Base-by-base conservation (phyloP, 2,888 invertebrate species). In the Acronicta psi region DNA sequence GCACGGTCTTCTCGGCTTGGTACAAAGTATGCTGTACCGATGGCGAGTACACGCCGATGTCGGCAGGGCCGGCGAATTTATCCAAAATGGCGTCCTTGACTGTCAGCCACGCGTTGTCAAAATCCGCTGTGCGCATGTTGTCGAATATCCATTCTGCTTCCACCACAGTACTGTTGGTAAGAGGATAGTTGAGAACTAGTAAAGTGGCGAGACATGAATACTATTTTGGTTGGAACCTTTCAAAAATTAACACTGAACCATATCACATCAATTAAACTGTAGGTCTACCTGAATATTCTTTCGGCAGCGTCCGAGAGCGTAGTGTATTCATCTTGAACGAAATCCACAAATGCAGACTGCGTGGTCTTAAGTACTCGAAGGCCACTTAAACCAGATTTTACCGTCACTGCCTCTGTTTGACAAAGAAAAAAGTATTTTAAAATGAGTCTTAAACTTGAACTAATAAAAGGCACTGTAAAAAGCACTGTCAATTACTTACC, bases 11-110 rank as follows among this genome's bases (percentile, higher is more conserved):
- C 79, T 96, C 95, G 0, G 96, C 95, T 56, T 97, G 93, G 81
- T 97, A 97, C 23, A 97, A 85, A 0, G 97, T 97, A 77, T 97
- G 95, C 82, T 97, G 97, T 0, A 97, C 97, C 1, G 97, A 97
- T 0, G 97, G 96, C 0, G 97, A 97, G 68, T 96, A 95, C 3
- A 97, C 91, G 1, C 97, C 97, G 2, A 93, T 95, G 63, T 95
- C 95, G 0, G 97, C 95, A 47, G 96, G 96, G 0, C 97, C 97
- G 6, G 97, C 97, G 82, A 97, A 97, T 78, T 96, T 96, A 63
- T 96, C 95, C 57, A 97, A 83, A 36, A 97, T 96, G 45, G 96
- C 96, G 47, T 96, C 95, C 79, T 95, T 96, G 0, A 97, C 96
- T 0, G 95, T 95, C 36, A 95, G 85, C 97, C 97, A 97, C 0